Evolutionary conservation across 2,888 invertebrate genomes (phyloP), one percentile per base, ranked within the genome.

Genomic region (Lepidochrysops patricia): DNA sequence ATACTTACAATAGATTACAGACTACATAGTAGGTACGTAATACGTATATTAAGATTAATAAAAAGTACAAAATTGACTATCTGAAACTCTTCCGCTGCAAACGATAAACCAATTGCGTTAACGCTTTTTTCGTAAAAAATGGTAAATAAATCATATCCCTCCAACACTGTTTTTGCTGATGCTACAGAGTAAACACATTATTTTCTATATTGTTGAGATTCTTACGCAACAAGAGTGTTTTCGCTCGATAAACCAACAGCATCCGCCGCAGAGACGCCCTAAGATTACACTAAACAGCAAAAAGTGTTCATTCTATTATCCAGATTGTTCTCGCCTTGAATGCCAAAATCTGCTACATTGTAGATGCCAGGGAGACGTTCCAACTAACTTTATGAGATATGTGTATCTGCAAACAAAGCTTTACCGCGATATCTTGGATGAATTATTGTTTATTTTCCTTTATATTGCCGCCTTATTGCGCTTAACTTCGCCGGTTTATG

Each of bases 381-480:
- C 82, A 83, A 81, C 77, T 80, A 81, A 86, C 80, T 87, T 86
- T 84, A 75, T 82, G 84, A 84, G 76, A 80, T 79, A 84, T 82
- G 76, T 77, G 79, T 79, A 79, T 71, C 70, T 72, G 72, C 76
- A 76, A 75, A 78, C 82, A 79, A 80, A 77, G 76, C 80, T 82
- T 81, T 80, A 75, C 71, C 72, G 72, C 74, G 72, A 70, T 77
- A 75, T 77, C 73, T 79, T 72, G 69, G 71, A 68, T 74, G 76
- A 79, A 68, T 76, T 81, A 79, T 80, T 79, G 76, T 79, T 77
- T 80, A 75, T 82, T 37, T 79, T 74, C 71, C 69, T 74, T 52
- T 52, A 52, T 52, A 54, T 29, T 15, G 32, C 54, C 27, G 29
- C 19, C 29, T 32, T 54, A 32, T 29, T 32, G 54, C 29, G 54